Evolutionary conservation across 2,888 invertebrate genomes (phyloP).

Genomic region (Drosophila paramelanica): DNA sequence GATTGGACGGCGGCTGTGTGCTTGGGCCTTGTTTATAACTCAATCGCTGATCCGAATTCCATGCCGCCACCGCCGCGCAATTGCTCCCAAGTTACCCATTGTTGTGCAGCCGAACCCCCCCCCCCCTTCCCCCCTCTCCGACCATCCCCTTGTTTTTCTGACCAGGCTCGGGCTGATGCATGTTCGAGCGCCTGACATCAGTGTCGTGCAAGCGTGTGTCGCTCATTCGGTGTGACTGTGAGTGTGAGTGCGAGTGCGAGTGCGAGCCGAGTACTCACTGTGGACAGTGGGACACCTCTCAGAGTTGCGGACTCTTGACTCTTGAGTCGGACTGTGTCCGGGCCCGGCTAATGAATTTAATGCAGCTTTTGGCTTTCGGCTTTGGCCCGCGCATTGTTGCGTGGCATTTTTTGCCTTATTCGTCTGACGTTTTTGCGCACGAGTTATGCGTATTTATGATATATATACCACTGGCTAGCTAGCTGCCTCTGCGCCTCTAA

Average conservation of each 20-base stretch:
- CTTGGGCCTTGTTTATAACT: constrained; percentile 63
- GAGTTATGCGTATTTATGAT: constrained; percentile 82
- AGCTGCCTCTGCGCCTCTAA: constrained; percentile 2
- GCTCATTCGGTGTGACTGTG: constrained; percentile 60
- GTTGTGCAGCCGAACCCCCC: constrained; percentile 50
- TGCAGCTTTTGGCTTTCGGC: constrained; percentile 69
- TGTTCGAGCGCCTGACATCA: constrained; percentile 73
- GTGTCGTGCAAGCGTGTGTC: constrained; percentile 79
- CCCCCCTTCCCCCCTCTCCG: not conserved
- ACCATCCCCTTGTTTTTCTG: not conserved
- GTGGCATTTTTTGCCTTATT: constrained; percentile 75
- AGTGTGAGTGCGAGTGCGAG: constrained; percentile 32
- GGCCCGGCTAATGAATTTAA: constrained; percentile 75
- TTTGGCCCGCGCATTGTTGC: constrained; percentile 65
- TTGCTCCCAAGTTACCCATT: constrained; percentile 80
- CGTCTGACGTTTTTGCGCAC: constrained; percentile 80
- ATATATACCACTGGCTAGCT: constrained; percentile 56
- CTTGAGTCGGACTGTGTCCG: constrained; percentile 29
- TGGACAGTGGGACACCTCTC: constrained; percentile 60
- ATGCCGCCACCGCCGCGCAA: constrained; percentile 64
- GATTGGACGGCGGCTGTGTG: constrained; percentile 40
- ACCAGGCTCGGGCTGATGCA: constrained; percentile 36
- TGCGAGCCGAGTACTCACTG: constrained; percentile 48
- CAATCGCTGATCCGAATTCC: constrained; percentile 81
- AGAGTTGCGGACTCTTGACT: constrained; percentile 5